Percentiles rank a stretch among this genome's conserved stretches.
phyloP scores from a whole-genome alignment of 2,797 vertebrate genomes.

The Spheniscus humboldti region DNA sequence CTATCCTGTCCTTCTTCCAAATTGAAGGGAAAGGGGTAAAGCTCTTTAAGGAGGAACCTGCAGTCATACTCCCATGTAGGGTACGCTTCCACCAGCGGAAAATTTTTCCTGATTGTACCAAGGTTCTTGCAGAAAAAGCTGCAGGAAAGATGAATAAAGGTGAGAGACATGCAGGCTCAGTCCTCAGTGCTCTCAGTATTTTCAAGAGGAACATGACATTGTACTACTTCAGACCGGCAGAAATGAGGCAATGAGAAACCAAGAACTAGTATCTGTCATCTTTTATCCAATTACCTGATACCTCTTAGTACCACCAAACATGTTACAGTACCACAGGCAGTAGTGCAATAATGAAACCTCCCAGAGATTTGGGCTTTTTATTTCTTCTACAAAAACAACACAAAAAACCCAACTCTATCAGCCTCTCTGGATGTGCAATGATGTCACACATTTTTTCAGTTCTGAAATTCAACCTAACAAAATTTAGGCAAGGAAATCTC shows the following conservation, averaged over 20 bases:
- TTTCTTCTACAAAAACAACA: neutral
- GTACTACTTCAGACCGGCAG: neutral
- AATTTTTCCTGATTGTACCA: neutral
- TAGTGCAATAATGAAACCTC: neutral
- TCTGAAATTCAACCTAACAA: neutral
- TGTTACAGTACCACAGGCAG: neutral
- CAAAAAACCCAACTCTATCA: neutral
- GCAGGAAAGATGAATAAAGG: neutral
- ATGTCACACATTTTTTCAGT: neutral
- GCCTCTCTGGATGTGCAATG: rapidly evolving
- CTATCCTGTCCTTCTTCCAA: neutral
- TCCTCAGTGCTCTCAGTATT: neutral
- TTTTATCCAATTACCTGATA: neutral
- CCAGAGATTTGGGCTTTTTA: neutral
- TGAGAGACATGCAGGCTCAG: rapidly evolving
- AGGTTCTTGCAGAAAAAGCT: neutral
- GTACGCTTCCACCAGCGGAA: rapidly evolving
- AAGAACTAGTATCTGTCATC: neutral
- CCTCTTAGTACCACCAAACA: neutral
- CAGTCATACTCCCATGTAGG: neutral
- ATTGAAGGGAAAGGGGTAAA: neutral
- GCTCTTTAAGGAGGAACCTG: neutral
- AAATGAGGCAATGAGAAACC: neutral
- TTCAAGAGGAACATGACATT: neutral
- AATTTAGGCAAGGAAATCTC: neutral